phyloP scores from a whole-genome alignment of 1,140 invertebrate species.

The Papilio xuthus region DNA sequence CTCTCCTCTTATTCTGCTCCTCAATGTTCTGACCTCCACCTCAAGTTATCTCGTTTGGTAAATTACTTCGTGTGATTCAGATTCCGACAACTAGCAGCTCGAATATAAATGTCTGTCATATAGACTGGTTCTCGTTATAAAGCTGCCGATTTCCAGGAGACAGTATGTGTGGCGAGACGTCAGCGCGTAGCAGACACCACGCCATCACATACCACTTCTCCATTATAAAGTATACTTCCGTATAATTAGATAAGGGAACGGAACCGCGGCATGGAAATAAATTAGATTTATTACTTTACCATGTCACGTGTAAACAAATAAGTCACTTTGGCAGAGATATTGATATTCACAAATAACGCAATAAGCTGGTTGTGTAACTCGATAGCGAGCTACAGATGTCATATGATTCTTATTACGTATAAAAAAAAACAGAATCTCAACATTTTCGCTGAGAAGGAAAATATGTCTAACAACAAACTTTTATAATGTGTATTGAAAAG shows the following conservation, averaged over 20 bases:
- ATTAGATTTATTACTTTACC: background rate
- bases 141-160: too few relatives aligned
- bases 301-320: background rate
- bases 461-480: background rate
- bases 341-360: background rate
- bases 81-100: too few relatives aligned
- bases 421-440: background rate
- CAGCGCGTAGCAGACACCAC: background rate
- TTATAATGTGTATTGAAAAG: too few relatives aligned
- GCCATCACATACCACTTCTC: background rate
- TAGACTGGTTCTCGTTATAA: too few relatives aligned
- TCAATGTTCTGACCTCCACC: background rate
- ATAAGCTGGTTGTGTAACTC: background rate
- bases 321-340: slow-evolving; percentile 1
- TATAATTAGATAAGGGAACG: background rate
- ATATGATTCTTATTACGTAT: background rate
- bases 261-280: background rate
- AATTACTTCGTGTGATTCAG: too few relatives aligned
- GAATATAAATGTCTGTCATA: too few relatives aligned
- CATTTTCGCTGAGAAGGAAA: background rate
- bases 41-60: background rate
- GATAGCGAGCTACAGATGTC: background rate
- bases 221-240: background rate
- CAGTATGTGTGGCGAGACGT: background rate
- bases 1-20: too few relatives aligned